These are phyloP conservation scores for Probaryconus sp. DNA, from an alignment of 1,140 invertebrate genomes.

Conservation along the genomic window DNA sequence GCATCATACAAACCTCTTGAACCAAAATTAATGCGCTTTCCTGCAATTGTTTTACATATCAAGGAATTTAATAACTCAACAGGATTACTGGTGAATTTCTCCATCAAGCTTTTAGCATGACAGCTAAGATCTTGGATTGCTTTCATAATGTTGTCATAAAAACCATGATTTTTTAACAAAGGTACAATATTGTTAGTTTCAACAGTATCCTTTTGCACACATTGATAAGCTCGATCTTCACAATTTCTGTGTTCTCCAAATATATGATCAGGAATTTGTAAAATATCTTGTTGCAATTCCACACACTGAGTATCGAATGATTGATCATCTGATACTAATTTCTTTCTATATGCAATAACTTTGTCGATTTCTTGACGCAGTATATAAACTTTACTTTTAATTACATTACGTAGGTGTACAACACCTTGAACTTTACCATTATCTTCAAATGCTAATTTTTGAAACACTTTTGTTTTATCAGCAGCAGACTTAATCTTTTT, in stretches of 20 bases:
- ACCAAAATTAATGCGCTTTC: constrained; percentile 70
- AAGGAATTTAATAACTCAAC: constrained; percentile 70
- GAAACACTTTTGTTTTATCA: constrained; percentile 8
- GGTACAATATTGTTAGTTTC: constrained; percentile 37
- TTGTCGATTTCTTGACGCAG: neutral
- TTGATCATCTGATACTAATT: no score
- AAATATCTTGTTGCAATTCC: constrained; percentile 59
- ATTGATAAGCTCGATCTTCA: constrained; percentile 49
- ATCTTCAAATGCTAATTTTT: neutral
- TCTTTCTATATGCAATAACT: neutral
- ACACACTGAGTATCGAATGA: no score
- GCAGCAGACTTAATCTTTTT: constrained; percentile 44
- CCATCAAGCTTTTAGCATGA: constrained; percentile 50
- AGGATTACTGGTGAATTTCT: constrained; percentile 72
- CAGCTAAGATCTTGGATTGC: constrained; percentile 16
- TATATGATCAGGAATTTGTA: constrained; percentile 64
- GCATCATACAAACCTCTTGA: constrained; percentile 56
- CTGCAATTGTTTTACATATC: constrained; percentile 68
- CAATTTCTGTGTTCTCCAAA: constrained; percentile 69
- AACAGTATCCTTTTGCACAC: neutral
- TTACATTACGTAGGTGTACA: constrained; percentile 11
- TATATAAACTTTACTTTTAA: neutral
- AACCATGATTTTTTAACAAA: constrained; percentile 35
- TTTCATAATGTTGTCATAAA: constrained; percentile 31
- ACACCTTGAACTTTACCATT: neutral